phyloP scores from a whole-genome alignment of 2,888 invertebrate species.

The Formica aserva region DNA sequence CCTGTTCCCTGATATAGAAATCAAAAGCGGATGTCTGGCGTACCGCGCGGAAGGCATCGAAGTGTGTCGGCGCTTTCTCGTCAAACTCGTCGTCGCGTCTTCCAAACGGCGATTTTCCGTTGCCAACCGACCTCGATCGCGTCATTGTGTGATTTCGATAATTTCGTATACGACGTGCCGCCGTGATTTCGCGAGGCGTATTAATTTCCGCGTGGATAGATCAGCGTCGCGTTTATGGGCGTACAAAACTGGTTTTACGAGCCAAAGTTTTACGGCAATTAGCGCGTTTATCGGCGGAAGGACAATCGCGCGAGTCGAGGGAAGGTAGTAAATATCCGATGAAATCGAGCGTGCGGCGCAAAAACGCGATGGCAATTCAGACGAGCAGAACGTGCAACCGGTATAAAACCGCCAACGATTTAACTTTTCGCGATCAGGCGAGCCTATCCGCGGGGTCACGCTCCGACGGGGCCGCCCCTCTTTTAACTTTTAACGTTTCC shows the following conservation, averaged over 20 bases:
- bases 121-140: conserved; percentile 30
- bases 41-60: conserved; percentile 79
- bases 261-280: conserved; percentile 14
- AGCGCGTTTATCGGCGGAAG: neutral
- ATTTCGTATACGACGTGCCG: neutral
- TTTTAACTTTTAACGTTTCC: conserved; percentile 74
- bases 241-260: conserved; percentile 14
- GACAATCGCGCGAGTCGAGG: neutral
- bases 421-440: conserved; percentile 56
- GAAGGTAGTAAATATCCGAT: conserved; percentile 54
- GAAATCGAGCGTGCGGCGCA: conserved; percentile 68
- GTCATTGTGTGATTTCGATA: neutral
- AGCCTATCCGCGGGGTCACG: conserved; percentile 69
- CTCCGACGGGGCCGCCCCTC: conserved; percentile 68
- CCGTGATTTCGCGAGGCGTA: neutral
- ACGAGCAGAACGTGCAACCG: conserved; percentile 32
- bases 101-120: conserved; percentile 18
- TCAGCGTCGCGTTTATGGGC: neutral
- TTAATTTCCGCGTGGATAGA: neutral
- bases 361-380: conserved; percentile 59
- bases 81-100: conserved; percentile 58
- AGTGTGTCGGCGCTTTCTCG: conserved; percentile 73
- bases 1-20: conserved; percentile 80
- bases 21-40: conserved; percentile 85
- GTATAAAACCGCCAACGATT: conserved; percentile 68